A percentile compares a stretch with the other conserved stretches of the same genome.
These are phyloP conservation scores for Todiramphus chloris DNA, from an alignment of 2,113 vertebrate species.

Conservation along the genomic window DNA sequence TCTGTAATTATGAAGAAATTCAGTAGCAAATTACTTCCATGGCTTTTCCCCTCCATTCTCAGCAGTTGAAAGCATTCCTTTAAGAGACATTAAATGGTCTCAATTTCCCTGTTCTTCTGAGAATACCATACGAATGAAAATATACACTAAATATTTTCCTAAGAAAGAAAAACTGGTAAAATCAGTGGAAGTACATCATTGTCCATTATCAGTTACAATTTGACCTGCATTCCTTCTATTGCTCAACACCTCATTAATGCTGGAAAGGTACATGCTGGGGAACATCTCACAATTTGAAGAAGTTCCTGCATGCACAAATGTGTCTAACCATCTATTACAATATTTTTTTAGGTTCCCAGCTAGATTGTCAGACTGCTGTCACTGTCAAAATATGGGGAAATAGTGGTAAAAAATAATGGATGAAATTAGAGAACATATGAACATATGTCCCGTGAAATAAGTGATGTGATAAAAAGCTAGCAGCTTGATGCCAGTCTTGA, in stretches of 20 bases:
- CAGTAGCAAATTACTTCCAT: constrained; percentile 70
- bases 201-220: background rate
- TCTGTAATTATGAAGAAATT: constrained; percentile 69
- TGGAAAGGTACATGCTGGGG: background rate
- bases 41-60: constrained; percentile 51
- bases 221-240: constrained; percentile 3
- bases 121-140: constrained; percentile 36
- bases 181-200: background rate
- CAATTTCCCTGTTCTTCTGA: constrained; percentile 41
- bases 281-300: background rate
- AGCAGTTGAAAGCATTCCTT: constrained; percentile 66
- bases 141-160: constrained; percentile 30
- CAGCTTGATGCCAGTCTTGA: background rate
- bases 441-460: background rate
- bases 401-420: background rate
- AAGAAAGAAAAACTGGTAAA: constrained; percentile 1
- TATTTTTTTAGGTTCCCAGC: background rate
- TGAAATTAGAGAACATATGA: background rate
- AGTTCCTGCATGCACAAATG: background rate
- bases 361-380: background rate
- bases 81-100: constrained; percentile 40
- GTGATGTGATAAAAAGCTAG: background rate
- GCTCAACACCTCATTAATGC: background rate
- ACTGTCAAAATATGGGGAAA: background rate
- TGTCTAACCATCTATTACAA: background rate